Evolutionary conservation across 2,888 invertebrate genomes (phyloP).

Genomic region (Stenolophus ochropezus): DNA sequence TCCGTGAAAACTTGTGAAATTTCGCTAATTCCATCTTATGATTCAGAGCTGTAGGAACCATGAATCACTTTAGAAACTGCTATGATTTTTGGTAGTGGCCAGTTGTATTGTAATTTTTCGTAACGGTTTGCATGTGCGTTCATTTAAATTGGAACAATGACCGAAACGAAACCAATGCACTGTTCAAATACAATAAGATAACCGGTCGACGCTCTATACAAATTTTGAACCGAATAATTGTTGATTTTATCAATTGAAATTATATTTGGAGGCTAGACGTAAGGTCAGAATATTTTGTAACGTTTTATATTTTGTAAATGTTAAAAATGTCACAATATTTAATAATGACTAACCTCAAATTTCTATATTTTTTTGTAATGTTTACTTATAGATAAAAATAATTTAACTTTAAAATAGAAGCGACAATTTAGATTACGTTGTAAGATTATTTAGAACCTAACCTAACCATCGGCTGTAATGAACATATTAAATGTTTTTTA

Average conservation of each 20-base stretch:
- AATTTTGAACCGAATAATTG: neutral
- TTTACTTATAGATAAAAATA: no score
- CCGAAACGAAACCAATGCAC: slow-evolving; percentile 22
- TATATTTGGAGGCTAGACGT: neutral
- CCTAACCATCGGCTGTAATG: no score
- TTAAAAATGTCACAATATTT: neutral
- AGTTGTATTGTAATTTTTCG: slow-evolving; percentile 20
- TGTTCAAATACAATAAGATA: slow-evolving; percentile 23
- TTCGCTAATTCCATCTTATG: neutral
- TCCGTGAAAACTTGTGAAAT: neutral
- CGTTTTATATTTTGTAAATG: neutral
- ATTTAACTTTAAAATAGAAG: no score
- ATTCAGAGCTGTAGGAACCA: neutral
- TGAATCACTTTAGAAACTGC: slow-evolving; percentile 15
- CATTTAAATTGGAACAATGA: slow-evolving; percentile 43
- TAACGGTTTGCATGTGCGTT: slow-evolving; percentile 36
- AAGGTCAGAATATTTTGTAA: neutral
- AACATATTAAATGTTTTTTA: neutral
- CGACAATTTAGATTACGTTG: no score
- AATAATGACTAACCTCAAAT: neutral
- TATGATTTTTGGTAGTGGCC: neutral
- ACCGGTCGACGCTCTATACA: slow-evolving; percentile 18
- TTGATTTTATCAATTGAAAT: slow-evolving; percentile 8
- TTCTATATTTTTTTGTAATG: no score
- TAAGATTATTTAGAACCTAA: no score